Evolutionary conservation across 1,140 invertebrate genomes (phyloP).

Genomic region (Microplitis mediator): DNA sequence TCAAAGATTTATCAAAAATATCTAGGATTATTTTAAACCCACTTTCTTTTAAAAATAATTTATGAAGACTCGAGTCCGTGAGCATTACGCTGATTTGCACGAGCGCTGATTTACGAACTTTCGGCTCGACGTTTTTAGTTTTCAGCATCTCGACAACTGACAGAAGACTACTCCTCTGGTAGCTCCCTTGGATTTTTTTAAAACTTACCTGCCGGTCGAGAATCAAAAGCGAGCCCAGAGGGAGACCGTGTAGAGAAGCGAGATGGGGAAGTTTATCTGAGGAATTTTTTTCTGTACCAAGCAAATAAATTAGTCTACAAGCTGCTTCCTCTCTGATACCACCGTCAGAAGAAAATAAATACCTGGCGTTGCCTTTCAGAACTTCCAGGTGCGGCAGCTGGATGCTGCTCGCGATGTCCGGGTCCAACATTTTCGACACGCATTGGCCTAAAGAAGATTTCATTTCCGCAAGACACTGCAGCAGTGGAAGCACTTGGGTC

Average conservation of each 20-base stretch:
- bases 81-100: constrained; percentile 68
- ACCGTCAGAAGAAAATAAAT: constrained; percentile 57
- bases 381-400: constrained; percentile 62
- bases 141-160: constrained; percentile 52
- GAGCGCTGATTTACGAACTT: constrained; percentile 65
- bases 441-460: constrained; percentile 61
- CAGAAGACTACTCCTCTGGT: constrained; percentile 48
- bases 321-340: constrained; percentile 61
- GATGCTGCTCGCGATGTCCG: constrained; percentile 65
- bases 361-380: constrained; percentile 60
- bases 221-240: constrained; percentile 55
- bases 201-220: constrained; percentile 42
- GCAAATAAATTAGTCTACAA: constrained; percentile 61
- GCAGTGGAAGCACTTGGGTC: constrained; percentile 64
- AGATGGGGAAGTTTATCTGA: constrained; percentile 56
- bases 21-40: constrained; percentile 55
- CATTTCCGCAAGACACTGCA: constrained; percentile 58
- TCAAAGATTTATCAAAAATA: constrained; percentile 49
- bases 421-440: constrained; percentile 68
- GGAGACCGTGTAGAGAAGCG: constrained; percentile 57
- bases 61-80: constrained; percentile 63
- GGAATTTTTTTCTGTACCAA: constrained; percentile 56
- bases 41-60: constrained; percentile 60
- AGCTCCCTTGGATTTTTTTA: constrained; percentile 46
- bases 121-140: constrained; percentile 60